Conservation (phyloP, 1,140 invertebrate genomes). For the Chironomus tepperi region DNA sequence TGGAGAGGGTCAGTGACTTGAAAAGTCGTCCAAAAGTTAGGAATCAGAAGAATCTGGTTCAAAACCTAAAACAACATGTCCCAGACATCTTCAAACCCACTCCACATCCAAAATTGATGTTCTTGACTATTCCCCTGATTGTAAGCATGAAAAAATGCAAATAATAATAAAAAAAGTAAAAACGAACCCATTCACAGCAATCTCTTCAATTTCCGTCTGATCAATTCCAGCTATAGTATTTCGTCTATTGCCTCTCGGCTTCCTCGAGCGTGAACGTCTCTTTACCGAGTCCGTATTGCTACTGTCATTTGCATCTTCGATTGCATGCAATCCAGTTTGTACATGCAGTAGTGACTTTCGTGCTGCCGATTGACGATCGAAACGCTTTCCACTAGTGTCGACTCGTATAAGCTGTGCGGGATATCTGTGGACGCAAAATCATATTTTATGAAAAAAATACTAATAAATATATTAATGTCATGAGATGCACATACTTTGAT, state of each 20-base stretch:
- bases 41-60: no score
- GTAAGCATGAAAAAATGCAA: background rate
- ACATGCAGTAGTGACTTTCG: conserved; percentile 66
- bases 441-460: conserved; percentile 30
- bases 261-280: conserved; percentile 59
- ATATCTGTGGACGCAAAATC: conserved; percentile 50
- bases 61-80: no score
- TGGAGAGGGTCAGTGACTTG: no score
- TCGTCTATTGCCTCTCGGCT: conserved; percentile 69
- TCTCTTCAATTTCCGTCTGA: conserved; percentile 72
- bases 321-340: conserved; percentile 39
- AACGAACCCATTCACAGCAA: conserved; percentile 64
- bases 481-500: conserved; percentile 54
- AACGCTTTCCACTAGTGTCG: conserved; percentile 74
- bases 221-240: conserved; percentile 84
- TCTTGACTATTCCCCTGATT: no score
- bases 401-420: conserved; percentile 77
- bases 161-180: conserved; percentile 29
- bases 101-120: no score
- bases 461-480: conserved; percentile 30
- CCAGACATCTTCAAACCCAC: no score
- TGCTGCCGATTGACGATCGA: conserved; percentile 75
- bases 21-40: no score
- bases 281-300: conserved; percentile 51
- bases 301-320: conserved; percentile 36